Percentiles rank a stretch among this genome's conserved stretches.
These are phyloP conservation scores for Pseudorasbora parva DNA, from an alignment of 2,113 vertebrate species.

Conservation along the genomic window DNA sequence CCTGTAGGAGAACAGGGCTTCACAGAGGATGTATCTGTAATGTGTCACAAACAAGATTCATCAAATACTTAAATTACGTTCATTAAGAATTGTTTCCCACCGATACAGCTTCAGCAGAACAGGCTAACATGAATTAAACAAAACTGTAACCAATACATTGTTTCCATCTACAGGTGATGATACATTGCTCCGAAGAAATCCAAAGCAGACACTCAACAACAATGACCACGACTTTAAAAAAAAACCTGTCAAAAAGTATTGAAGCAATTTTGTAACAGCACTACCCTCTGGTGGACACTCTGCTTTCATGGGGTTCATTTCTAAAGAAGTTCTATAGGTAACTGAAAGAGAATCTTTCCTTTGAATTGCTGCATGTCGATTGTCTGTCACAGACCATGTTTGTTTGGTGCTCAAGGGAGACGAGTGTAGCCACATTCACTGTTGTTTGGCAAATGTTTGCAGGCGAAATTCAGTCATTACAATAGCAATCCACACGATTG, in stretches of 20 bases:
- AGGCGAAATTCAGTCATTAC: too few species aligned
- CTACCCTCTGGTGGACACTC: conserved; percentile 4
- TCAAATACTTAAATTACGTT: too few species aligned
- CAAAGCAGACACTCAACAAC: neutral
- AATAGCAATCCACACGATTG: too few species aligned
- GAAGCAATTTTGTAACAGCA: neutral
- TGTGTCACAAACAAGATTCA: neutral
- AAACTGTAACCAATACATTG: neutral
- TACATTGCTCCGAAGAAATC: neutral
- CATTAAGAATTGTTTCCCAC: neutral
- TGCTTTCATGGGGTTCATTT: neutral
- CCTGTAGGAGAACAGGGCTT: conserved; percentile 71
- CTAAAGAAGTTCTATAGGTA: neutral
- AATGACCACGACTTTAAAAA: too few species aligned
- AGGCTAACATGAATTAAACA: neutral
- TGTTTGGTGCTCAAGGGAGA: too few species aligned
- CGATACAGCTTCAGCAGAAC: neutral
- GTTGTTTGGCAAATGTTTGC: too few species aligned
- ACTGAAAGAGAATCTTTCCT: too few species aligned
- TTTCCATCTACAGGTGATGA: neutral
- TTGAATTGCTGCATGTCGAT: too few species aligned
- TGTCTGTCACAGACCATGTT: neutral
- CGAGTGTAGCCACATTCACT: too few species aligned
- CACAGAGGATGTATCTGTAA: conserved; percentile 64
- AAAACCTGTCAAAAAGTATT: neutral